Evolutionary conservation across 92 coral and sea anemone species (phyloP), one percentile per base, ranked within the genome.

Genomic region (Desmophyllum pertusum): DNA sequence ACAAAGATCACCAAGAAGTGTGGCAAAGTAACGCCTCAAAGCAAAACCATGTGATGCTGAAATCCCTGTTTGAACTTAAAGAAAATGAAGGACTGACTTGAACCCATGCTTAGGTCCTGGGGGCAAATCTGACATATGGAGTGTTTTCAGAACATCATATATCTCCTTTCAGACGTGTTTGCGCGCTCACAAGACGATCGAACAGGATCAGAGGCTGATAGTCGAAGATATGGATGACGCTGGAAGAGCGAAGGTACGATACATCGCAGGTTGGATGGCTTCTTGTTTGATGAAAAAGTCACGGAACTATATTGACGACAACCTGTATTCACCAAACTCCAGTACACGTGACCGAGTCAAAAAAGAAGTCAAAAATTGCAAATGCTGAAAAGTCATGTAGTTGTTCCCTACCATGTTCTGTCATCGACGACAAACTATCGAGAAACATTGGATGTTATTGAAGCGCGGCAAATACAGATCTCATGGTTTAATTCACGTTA

Each of bases 401-500:
- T 59, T 15, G 41, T 83, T 10, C 87, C 87, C 18, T 51, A 46
- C 69, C 80, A 83, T 70, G 71, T 48, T 33, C 70, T 72, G 70
- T 71, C 31, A 46, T 45, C 27, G 31, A 5, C 4, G 21, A 71
- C 80, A 36, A 38, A 52, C 6, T 30, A 30, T 46, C 66, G 48
- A 8, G 87, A 52, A 27, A 83, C 80, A 6, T 55, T 72, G 39
- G 61, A 8, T 23, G 87, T 83, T 6, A 83, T 79, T 35, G 80
- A 83, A 45, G 52, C 76, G 10, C 50, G 85, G 21, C 77, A 81
- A n/a, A 35, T 81, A 64, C 77, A 42, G 63, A n/a, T 35, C 76
- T 35, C 85, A 69, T 69, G 77, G 85, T 4, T 42, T 67, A 23
- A 30, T 81, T 25, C 85, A 81, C 65, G 37, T 81, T n/a, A n/a